These are phyloP conservation scores for Plestiodon gilberti DNA, from an alignment of 2,113 vertebrate genomes.

Conservation along the genomic window DNA sequence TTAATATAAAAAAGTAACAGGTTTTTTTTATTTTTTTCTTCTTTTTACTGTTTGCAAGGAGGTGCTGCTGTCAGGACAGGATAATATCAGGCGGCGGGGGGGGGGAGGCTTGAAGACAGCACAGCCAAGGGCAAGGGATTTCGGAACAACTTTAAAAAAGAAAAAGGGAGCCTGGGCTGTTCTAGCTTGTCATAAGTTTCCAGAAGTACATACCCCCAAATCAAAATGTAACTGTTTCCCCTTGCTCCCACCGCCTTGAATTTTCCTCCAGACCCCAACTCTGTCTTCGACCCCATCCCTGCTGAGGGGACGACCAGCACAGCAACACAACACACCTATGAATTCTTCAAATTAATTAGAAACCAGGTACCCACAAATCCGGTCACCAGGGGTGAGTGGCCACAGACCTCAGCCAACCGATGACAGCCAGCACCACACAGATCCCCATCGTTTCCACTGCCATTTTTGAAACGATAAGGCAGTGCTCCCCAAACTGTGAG, in stretches of 20 bases:
- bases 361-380: no score
- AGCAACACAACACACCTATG: neutral
- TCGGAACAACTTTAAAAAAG: accelerated
- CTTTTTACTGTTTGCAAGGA: conserved; percentile 44
- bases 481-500: no score
- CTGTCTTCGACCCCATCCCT: no score
- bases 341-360: no score
- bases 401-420: no score
- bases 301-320: neutral
- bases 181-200: accelerated
- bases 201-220: neutral
- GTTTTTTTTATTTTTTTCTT: conserved; percentile 63
- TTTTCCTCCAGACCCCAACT: neutral
- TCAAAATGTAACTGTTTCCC: neutral
- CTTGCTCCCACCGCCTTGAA: neutral
- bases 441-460: no score
- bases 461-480: no score
- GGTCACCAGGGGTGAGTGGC: no score
- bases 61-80: conserved; percentile 38
- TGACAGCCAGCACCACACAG: no score
- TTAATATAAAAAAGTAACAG: conserved; percentile 79
- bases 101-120: neutral
- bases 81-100: conserved; percentile 45
- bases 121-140: conserved; percentile 10
- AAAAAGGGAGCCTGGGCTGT: accelerated